Percentiles rank a stretch among this genome's conserved stretches.
Conservation (phyloP, 2,797 vertebrate genomes). For the Champsocephalus esox region DNA sequence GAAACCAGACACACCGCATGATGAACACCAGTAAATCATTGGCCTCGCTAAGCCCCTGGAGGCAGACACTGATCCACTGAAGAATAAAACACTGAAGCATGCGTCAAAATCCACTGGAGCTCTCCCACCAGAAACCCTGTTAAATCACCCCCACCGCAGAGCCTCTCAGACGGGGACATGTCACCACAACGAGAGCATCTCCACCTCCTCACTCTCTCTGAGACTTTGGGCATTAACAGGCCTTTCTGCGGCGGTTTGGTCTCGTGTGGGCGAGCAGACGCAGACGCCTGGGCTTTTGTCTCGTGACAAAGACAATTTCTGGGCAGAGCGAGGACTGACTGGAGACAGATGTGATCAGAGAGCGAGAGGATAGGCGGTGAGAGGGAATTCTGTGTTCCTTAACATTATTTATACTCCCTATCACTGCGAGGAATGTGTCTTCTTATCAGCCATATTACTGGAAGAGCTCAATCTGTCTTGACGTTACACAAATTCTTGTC, state of each 20-base stretch:
- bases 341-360: constrained; percentile 53
- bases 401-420: constrained; percentile 7
- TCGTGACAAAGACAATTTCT: constrained; percentile 56
- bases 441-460: constrained; percentile 1
- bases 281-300: constrained; percentile 54
- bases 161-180: constrained; percentile 54
- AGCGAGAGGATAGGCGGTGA: constrained; percentile 22
- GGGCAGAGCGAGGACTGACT: constrained; percentile 27
- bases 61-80: constrained; percentile 30
- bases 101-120: constrained; percentile 43
- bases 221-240: constrained; percentile 58
- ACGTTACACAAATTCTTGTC: not conserved
- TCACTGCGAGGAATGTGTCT: not conserved
- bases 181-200: constrained; percentile 39
- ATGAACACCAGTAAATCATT: constrained; percentile 61
- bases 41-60: constrained; percentile 20
- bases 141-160: constrained; percentile 54
- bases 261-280: constrained; percentile 61
- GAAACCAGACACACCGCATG: constrained; percentile 55
- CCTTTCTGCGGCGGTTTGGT: constrained; percentile 42
- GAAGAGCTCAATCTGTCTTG: not conserved
- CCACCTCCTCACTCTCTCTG: constrained; percentile 44
- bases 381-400: constrained; percentile 30
- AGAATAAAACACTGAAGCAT: constrained; percentile 43
- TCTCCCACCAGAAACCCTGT: constrained; percentile 29